Percentiles rank a stretch among this genome's conserved stretches.
Conservation (phyloP, 2,797 vertebrate genomes). For the Amblyopsis hoosieri region DNA sequence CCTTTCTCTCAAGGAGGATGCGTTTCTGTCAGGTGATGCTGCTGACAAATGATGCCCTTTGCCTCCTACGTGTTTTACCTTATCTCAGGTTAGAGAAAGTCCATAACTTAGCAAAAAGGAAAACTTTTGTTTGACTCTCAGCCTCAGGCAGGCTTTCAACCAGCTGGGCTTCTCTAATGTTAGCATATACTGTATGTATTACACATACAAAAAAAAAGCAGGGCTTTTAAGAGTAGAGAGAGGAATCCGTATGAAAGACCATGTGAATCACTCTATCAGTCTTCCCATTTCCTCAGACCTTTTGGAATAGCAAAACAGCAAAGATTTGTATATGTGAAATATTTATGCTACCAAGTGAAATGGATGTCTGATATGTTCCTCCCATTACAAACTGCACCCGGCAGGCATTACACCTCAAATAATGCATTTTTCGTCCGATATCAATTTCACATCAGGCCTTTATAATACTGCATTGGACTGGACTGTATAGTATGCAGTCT, state of each 20-base stretch:
- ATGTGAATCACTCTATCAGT: slow-evolving; percentile 31
- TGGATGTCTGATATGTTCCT: background rate
- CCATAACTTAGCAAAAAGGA: slow-evolving; percentile 59
- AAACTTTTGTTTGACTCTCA: slow-evolving; percentile 66
- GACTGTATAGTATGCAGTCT: background rate
- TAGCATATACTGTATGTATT: slow-evolving; percentile 47
- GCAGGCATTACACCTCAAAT: slow-evolving; percentile 16
- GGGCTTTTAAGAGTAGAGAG: slow-evolving; percentile 9
- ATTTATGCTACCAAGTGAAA: slow-evolving; percentile 66
- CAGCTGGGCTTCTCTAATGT: slow-evolving; percentile 60
- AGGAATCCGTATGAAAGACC: slow-evolving; percentile 34
- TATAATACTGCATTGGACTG: background rate
- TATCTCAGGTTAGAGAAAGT: slow-evolving; percentile 69
- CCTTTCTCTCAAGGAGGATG: slow-evolving; percentile 55
- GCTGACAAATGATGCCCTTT: slow-evolving; percentile 70
- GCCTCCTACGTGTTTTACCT: slow-evolving; percentile 69
- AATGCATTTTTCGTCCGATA: background rate
- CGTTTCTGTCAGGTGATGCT: slow-evolving; percentile 55
- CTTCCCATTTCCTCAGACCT: slow-evolving; percentile 52
- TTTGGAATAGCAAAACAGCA: slow-evolving; percentile 63
- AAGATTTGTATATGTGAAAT: slow-evolving; percentile 69
- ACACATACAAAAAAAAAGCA: slow-evolving; percentile 50
- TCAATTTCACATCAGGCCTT: background rate
- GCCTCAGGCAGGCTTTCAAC: slow-evolving; percentile 62
- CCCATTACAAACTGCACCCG: slow-evolving; percentile 36